Percentiles rank a stretch among this genome's conserved stretches.
phyloP scores from a whole-genome alignment of 2,888 invertebrate species.

The Gisinianus flammeolus region DNA sequence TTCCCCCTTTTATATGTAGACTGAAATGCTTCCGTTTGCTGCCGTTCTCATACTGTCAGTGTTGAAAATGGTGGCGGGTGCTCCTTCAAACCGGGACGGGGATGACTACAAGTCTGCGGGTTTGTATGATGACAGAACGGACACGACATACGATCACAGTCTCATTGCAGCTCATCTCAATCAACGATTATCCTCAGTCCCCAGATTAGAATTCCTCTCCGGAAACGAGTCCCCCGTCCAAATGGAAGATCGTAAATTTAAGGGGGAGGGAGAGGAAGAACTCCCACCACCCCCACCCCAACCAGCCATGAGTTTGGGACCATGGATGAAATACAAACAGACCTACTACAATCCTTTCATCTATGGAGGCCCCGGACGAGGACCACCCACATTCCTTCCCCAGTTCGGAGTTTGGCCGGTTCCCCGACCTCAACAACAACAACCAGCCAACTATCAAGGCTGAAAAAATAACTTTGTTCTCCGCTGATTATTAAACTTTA shows the following conservation, averaged over 20 bases:
- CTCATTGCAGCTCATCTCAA: background rate
- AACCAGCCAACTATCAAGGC: no score
- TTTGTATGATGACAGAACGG: background rate
- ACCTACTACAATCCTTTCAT: slow-evolving; percentile 32
- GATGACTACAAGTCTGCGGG: no score
- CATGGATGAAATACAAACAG: slow-evolving; percentile 26
- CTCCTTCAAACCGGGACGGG: no score
- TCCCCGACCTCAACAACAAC: no score
- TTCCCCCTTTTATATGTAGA: no score
- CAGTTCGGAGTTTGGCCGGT: slow-evolving; percentile 19
- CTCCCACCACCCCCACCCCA: background rate
- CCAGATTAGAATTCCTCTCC: background rate
- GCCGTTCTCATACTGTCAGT: no score
- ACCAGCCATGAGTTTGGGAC: background rate
- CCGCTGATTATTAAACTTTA: no score
- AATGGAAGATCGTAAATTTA: background rate
- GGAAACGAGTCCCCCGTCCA: background rate
- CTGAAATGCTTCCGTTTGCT: no score
- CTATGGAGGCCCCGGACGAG: slow-evolving; percentile 34
- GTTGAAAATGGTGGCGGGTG: no score
- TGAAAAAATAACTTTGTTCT: no score
- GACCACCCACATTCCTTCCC: slow-evolving; percentile 32
- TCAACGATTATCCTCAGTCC: slow-evolving; percentile 4
- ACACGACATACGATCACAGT: background rate
- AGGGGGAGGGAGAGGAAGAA: background rate